phyloP scores from a whole-genome alignment of 2,888 invertebrate species.

The Mythimna vitellina region DNA sequence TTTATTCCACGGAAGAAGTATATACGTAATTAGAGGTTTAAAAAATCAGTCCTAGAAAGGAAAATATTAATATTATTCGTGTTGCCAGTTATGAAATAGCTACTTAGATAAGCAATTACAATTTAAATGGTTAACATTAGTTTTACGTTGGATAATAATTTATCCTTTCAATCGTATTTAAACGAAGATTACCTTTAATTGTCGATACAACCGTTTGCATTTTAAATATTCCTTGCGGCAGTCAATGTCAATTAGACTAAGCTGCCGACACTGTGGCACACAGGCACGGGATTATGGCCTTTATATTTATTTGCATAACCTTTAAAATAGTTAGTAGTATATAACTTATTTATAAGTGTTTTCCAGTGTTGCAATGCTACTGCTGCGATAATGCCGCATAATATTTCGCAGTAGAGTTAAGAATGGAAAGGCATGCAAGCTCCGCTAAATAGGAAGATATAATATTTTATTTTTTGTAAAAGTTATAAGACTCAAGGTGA shows the following conservation, averaged over 20 bases:
- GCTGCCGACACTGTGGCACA: not conserved
- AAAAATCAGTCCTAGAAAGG: too few relatives aligned
- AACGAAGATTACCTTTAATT: slow-evolving; percentile 52
- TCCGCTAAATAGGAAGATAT: slow-evolving; percentile 25
- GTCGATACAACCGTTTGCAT: slow-evolving; percentile 36
- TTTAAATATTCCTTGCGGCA: slow-evolving; percentile 45
- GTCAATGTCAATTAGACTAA: slow-evolving; percentile 44
- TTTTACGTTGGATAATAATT: slow-evolving; percentile 25
- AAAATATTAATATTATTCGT: slow-evolving; percentile 5
- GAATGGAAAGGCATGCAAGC: slow-evolving; percentile 47
- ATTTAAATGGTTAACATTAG: slow-evolving; percentile 26
- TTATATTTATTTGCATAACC: slow-evolving; percentile 11
- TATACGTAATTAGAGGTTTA: too few relatives aligned
- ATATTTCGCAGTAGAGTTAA: slow-evolving; percentile 61
- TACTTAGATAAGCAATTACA: slow-evolving; percentile 9
- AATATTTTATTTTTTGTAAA: slow-evolving; percentile 17
- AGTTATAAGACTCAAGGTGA: too few relatives aligned
- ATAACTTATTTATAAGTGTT: slow-evolving; percentile 25
- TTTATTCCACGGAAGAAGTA: not conserved
- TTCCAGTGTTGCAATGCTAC: slow-evolving; percentile 46
- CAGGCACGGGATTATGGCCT: slow-evolving; percentile 27
- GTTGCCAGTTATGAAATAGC: slow-evolving; percentile 7
- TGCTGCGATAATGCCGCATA: slow-evolving; percentile 57
- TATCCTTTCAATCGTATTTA: slow-evolving; percentile 31
- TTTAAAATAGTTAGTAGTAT: slow-evolving; percentile 13